Evolutionary conservation across 2,113 vertebrate genomes (phyloP).

Genomic region (Pelecanoides urinatrix): DNA sequence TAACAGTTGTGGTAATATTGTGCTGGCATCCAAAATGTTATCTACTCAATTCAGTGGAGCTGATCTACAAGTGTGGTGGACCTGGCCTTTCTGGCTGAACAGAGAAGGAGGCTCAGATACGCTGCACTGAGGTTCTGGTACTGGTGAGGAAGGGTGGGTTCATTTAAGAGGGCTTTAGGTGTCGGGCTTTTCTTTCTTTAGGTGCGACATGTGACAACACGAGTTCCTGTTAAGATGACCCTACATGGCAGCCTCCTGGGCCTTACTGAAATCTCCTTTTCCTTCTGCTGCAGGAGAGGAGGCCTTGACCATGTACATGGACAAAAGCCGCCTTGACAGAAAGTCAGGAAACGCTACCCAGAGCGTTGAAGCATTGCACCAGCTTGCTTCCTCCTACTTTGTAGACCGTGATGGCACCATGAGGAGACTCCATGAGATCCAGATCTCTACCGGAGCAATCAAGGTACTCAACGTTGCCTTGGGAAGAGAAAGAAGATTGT

Average conservation of each 20-base stretch:
- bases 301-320: slow-evolving; percentile 98
- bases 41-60: not conserved
- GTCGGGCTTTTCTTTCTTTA: not conserved
- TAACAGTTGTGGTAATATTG: not conserved
- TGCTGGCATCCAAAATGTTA: not conserved
- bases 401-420: slow-evolving; percentile 98
- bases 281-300: slow-evolving; percentile 85
- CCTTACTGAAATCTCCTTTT: not conserved
- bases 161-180: not conserved
- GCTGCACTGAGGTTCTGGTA: not conserved
- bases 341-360: slow-evolving; percentile 92
- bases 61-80: not conserved
- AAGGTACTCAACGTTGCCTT: slow-evolving; percentile 80
- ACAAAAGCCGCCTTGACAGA: slow-evolving; percentile 93
- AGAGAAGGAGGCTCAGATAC: not conserved
- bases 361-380: slow-evolving; percentile 95
- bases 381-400: slow-evolving; percentile 98
- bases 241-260: not conserved
- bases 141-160: not conserved
- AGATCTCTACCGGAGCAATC: slow-evolving; percentile 97
- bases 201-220: not conserved
- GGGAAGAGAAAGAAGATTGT: not conserved
- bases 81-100: not conserved
- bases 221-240: not conserved
- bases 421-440: slow-evolving; percentile 97